Base-by-base conservation (phyloP, 1,140 invertebrate genomes). In the Zaprionus ghesquierei region DNA sequence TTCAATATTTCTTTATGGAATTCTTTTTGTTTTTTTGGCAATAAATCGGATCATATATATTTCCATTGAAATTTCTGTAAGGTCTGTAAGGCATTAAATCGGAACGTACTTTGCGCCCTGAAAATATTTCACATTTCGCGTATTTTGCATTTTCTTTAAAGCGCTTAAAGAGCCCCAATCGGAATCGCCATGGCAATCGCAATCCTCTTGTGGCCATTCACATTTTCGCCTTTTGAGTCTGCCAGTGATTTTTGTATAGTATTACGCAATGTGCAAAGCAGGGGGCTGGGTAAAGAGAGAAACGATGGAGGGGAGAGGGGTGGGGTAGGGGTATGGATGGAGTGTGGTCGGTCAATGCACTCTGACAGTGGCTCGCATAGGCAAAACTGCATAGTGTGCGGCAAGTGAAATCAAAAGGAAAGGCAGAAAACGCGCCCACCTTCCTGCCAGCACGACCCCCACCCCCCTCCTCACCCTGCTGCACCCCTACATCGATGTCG, bases 341-440 rank as follows among this genome's bases (percentile, higher is more conserved):
- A 60, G 20, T 20, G 65, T 58, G 54, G 33, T 31, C 62, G 80
- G 72, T 84, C 80, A 85, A 77, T 84, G 80, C 80, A 79, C 80
- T 25, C 70, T n/a, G 35, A n/a, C n/a, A 31, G 9, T 18, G 41
- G 10, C n/a, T 41, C 35, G 71, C 71, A 61, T 71, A 71, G 69
- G 69, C 69, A 71, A 71, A 64, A 65, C 44, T 64, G 59, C 33
- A 69, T 54, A 62, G 58, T 41, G 35, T 5, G 35, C 58, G n/a
- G 38, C 60, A 29, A 35, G 68, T 70, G 68, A 70, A 70, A 70
- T 70, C 68, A 70, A 70, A 70, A 70, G 60, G 51, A 70, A 63
- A 55, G 22, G 12, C 68, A 49, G 38, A 55, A 70, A 64, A 55
- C n/a, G 50, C 27, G 46, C 18, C 18, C 22, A 49, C n/a, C 41